phyloP scores from a whole-genome alignment of 2,113 vertebrate species.

The Catagonus wagneri region DNA sequence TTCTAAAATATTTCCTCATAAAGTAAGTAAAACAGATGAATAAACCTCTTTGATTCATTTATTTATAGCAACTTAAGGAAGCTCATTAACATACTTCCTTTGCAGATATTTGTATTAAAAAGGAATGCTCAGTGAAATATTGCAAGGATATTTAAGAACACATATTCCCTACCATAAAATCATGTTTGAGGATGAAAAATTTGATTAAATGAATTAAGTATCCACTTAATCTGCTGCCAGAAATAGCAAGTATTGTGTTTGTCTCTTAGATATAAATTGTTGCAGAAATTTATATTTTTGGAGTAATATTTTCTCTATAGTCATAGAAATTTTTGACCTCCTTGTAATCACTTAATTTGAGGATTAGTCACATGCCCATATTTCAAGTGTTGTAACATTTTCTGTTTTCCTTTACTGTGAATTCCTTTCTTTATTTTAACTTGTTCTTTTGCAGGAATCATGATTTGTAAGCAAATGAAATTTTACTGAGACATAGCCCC shows the following conservation, averaged over 20 bases:
- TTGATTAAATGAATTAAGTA: slow-evolving; percentile 67
- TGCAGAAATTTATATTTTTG: slow-evolving; percentile 27
- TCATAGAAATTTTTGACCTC: not conserved
- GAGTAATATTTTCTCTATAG: not conserved
- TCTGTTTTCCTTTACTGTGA: not conserved
- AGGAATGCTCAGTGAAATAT: slow-evolving; percentile 73
- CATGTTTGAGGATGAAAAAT: slow-evolving; percentile 51
- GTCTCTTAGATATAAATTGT: slow-evolving; percentile 19
- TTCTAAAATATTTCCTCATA: slow-evolving; percentile 83
- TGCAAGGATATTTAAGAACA: slow-evolving; percentile 66
- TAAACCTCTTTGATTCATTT: slow-evolving; percentile 81
- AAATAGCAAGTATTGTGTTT: slow-evolving; percentile 58
- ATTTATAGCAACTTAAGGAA: slow-evolving; percentile 84
- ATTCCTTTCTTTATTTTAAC: not conserved
- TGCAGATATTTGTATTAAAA: slow-evolving; percentile 75
- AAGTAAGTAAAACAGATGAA: slow-evolving; percentile 82
- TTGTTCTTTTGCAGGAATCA: not conserved
- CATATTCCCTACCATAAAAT: slow-evolving; percentile 44
- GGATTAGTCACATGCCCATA: not conserved
- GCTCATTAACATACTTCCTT: slow-evolving; percentile 77
- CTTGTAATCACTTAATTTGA: not conserved
- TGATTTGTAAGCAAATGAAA: not conserved
- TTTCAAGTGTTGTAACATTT: not conserved
- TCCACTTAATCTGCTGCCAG: slow-evolving; percentile 48
- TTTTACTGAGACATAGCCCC: not conserved